Evolutionary conservation across 2,797 vertebrate species (phyloP), one percentile per base, ranked within the genome.

Genomic region (Liasis olivaceus): DNA sequence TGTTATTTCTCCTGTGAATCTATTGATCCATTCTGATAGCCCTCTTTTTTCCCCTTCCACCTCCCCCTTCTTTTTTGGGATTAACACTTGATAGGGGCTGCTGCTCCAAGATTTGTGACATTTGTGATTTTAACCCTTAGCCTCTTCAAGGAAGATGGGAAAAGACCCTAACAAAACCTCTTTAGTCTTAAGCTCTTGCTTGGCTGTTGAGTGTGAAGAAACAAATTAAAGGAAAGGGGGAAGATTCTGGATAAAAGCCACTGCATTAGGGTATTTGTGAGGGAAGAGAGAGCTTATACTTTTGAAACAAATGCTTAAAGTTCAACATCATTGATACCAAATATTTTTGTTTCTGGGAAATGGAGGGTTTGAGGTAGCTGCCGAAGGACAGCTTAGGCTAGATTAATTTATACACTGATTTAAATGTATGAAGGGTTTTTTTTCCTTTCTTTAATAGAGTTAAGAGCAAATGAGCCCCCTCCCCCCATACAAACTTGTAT

Each of bases 1-100:
- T 98, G 96, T 97, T 97, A 97, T 97, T 98, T 98, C 97, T 98
- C 95, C 96, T 96, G 95, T 89, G 93, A 97, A 96, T 97, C 95
- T 97, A 92, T 97, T 97, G 97, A 98, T 97, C 97, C 96, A 93
- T 96, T 97, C 96, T 96, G 95, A 96, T 95, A 95, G 92, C 96
- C 95, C 94, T 96, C 0, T 58, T 96, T 96, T 96, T 95, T 94
- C 94, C 91, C 88, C 5, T 56, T 28, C 54, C 36, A 17, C 13
- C 56, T n/a, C 13, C 28, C 56, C 51, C 13, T 24, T 93, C 88
- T 90, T 66, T 93, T 90, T 91, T 91, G 95, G 96, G 95, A 97
- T 97, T 98, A 98, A 94, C 0, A 3, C 96, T 97, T 97, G 95
- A 96, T 97, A 95, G n/a, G 87, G 95, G 90, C 72, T 90, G 47